phyloP scores from a whole-genome alignment of 1,140 invertebrate species.

The Ostrea denselamellosa region DNA sequence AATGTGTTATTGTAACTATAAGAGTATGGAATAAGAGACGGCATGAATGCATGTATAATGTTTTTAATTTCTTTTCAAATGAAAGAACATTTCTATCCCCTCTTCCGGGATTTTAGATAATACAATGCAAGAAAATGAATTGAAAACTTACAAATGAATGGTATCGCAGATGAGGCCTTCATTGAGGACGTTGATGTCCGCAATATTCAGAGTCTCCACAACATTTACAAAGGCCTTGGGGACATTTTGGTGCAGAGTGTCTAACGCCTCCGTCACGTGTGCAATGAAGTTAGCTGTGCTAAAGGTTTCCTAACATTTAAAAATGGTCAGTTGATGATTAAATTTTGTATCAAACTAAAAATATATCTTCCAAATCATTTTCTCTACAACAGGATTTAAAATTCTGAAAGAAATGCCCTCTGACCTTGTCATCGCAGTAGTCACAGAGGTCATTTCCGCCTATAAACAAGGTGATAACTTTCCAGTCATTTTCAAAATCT shows the following conservation, averaged over 20 bases:
- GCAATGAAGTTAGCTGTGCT: slow-evolving; percentile 82
- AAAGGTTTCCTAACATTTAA: slow-evolving; percentile 59
- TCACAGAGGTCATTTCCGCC: slow-evolving; percentile 92
- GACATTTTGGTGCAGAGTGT: slow-evolving; percentile 83
- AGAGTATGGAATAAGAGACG: too few relatives aligned
- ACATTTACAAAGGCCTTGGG: slow-evolving; percentile 89
- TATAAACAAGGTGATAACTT: slow-evolving; percentile 90
- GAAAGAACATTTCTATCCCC: too few relatives aligned
- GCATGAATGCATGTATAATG: not conserved
- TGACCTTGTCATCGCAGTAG: slow-evolving; percentile 80
- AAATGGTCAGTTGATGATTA: not conserved
- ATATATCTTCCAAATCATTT: too few relatives aligned
- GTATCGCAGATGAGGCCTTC: slow-evolving; percentile 63
- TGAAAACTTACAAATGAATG: slow-evolving; percentile 65
- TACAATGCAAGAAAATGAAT: not conserved
- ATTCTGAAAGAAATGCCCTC: not conserved
- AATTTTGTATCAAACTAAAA: not conserved
- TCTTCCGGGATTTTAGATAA: not conserved
- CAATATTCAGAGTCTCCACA: slow-evolving; percentile 83
- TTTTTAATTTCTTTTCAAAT: not conserved
- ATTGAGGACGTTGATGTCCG: slow-evolving; percentile 62
- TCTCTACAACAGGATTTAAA: not conserved
- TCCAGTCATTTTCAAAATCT: slow-evolving; percentile 83
- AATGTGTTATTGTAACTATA: too few relatives aligned
- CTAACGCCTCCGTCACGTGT: slow-evolving; percentile 83